Evolutionary conservation across 2,113 vertebrate genomes (phyloP), one percentile per base, ranked within the genome.

Genomic region (Shinisaurus crocodilurus): DNA sequence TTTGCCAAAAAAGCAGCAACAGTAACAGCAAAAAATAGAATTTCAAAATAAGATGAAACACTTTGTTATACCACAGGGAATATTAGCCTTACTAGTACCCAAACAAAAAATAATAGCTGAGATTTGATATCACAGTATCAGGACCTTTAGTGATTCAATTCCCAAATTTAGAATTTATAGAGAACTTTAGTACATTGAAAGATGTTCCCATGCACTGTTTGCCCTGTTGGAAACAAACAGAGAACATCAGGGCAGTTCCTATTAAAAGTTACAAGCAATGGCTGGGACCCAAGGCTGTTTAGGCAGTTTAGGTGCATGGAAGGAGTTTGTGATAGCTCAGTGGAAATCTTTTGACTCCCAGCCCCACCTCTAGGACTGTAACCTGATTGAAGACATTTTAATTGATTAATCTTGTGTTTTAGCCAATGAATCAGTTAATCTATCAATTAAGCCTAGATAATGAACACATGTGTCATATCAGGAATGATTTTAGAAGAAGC

Each of bases 131-230:
- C 37, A 67, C 0, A 63, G 34, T 85, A 85, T 67, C 89, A 80
- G 83, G 75, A 88, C 40, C 69, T 92, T 90, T 6, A 77, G 57
- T n/a, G 54, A 95, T 40, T 72, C 82, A 93, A 92, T 92, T 88
- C n/a, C 90, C 84, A 88, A 91, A 92, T 92, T 96, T 92, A 95
- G 94, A 92, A 93, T 92, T 92, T 96, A 70, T 95, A 91, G 93
- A 90, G 76, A 95, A 50, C 75, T 89, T n/a, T 7, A 40, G 90
- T 96, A 92, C 82, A 72, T 87, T 88, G 74, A 94, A 90, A 95
- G 91, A 92, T 6, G 48, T 91, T 96, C 92, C 89, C 87, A 85
- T 92, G 90, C 80, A 95, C 91, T 87, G 74, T 91, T 95, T 96
- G 69, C 91, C 92, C 1, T 90, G 87, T 10, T 65, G 63, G 85